phyloP scores from a whole-genome alignment of 53 echinoderm and acorn worm genomes.

The Hippasteria phrygiana region DNA sequence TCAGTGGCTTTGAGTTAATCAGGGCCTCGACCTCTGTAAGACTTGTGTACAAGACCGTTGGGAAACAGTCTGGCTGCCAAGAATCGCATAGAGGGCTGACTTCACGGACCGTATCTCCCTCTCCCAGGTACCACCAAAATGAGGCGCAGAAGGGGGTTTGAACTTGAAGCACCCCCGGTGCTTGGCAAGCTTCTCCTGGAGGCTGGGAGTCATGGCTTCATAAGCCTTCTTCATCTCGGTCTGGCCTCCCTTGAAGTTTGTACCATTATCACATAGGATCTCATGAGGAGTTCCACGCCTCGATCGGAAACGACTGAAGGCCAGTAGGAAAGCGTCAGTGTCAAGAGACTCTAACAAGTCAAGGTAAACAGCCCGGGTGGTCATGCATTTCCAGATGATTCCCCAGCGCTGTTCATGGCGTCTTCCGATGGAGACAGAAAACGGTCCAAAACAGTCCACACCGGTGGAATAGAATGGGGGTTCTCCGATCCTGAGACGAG shows the following conservation, averaged over 20 bases:
- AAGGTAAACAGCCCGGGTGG: conserved; percentile 58
- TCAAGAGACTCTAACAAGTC: conserved; percentile 51
- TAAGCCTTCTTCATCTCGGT: conserved; percentile 46
- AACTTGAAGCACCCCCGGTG: conserved; percentile 42
- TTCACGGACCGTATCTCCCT: conserved; percentile 59
- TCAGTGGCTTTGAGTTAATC: conserved; percentile 65
- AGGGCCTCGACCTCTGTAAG: conserved; percentile 62
- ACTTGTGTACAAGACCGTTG: conserved; percentile 52
- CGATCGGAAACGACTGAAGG: conserved; percentile 50
- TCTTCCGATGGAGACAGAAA: conserved; percentile 13
- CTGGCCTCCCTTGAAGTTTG: conserved; percentile 66
- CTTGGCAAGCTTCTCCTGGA: conserved; percentile 52
- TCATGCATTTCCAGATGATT: conserved; percentile 65
- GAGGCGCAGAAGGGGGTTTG: conserved; percentile 56
- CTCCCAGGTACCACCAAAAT: conserved; percentile 65
- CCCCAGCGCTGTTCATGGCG: conserved; percentile 60
- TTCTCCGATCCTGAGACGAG: background rate
- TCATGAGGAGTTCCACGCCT: conserved; percentile 48
- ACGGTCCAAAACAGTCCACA: too few species aligned
- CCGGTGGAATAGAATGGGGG: conserved; percentile 19
- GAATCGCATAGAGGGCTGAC: conserved; percentile 19
- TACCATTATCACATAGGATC: conserved; percentile 41
- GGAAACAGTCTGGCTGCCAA: background rate
- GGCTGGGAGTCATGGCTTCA: conserved; percentile 44
- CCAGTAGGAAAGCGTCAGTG: conserved; percentile 47